Percentiles rank a stretch among this genome's conserved stretches.
These are phyloP conservation scores for Ernsta delagoae DNA, from an alignment of 2,888 invertebrate species.

Conservation along the genomic window DNA sequence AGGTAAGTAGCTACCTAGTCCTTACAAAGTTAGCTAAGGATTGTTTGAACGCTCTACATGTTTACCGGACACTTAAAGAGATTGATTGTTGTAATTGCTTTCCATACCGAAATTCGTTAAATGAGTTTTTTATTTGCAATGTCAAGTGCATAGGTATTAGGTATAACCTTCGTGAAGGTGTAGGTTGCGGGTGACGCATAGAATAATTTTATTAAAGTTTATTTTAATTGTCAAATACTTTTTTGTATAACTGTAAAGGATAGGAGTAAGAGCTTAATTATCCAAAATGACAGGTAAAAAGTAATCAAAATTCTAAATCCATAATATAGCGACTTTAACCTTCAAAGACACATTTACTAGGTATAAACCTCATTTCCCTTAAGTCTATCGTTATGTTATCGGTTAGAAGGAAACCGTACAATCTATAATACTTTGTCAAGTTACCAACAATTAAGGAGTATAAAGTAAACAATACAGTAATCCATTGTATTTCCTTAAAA, in stretches of 20 bases:
- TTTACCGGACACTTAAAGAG: neutral
- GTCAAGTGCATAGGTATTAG: conserved; percentile 20
- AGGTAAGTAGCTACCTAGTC: too few relatives aligned
- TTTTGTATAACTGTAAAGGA: too few relatives aligned
- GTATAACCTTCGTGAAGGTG: neutral
- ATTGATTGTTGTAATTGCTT: neutral
- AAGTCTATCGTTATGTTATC: neutral
- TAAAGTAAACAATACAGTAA: neutral
- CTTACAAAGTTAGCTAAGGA: too few relatives aligned
- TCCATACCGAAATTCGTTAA: neutral
- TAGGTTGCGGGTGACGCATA: conserved; percentile 1
- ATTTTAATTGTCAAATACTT: neutral
- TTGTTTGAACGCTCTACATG: neutral
- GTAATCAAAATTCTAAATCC: too few relatives aligned
- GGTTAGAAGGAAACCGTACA: neutral
- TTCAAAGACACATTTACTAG: neutral
- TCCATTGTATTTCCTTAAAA: neutral
- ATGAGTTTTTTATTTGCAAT: conserved; percentile 10
- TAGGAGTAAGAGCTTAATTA: too few relatives aligned
- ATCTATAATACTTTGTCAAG: neutral
- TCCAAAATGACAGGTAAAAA: too few relatives aligned
- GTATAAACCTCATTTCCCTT: neutral
- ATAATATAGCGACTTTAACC: neutral
- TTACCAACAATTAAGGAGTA: too few relatives aligned
- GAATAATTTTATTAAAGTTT: neutral